Evolutionary conservation across 2,113 vertebrate genomes (phyloP), one percentile per base, ranked within the genome.

Genomic region (Cygnus atratus): DNA sequence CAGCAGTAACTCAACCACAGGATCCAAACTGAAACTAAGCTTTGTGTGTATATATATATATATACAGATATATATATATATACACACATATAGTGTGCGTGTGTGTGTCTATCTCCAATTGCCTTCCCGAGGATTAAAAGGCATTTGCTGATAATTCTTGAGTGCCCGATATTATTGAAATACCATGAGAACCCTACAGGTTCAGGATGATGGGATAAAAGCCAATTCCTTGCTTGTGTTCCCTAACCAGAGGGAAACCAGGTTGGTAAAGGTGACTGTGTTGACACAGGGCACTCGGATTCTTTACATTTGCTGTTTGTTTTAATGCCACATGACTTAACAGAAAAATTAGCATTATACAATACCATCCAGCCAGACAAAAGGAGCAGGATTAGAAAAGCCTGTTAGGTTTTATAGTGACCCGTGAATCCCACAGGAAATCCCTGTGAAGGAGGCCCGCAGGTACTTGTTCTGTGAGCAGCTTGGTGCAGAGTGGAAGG

Each of bases 391-490:
- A 50, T 31, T 15, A 18, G 54, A 57, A 62, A 68, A 62, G 24
- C 46, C 83, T 26, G 6, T 20, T n/a, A 11, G 85, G 13, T 20
- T 52, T 43, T 29, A 57, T 12, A 43, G 14, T 31, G 39, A 25
- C 29, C 31, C 25, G 15, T 17, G 9, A 57, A 58, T 28, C 54
- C 54, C 28, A 21, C 3, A 61, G 44, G 37, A 55, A 29, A 0
- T 13, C 26, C 35, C 52, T 6, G 31, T 1, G 35, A 13, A 11
- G 0, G 41, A 73, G 25, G 22, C 50, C 39, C 26, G 10, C 2
- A 1, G 70, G 20, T 1, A 3, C 0, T 1, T 26, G 41, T 24
- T 66, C 52, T 26, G 21, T 1, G 1, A 17, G 44, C 57, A 29
- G 50, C 20, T 48, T 9, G 33, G 44, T 25, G 13, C 1, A 24